Evolutionary conservation across 2,113 vertebrate species (phyloP), one percentile per base, ranked within the genome.

Genomic region (Ptilorrhoa leucosticta): DNA sequence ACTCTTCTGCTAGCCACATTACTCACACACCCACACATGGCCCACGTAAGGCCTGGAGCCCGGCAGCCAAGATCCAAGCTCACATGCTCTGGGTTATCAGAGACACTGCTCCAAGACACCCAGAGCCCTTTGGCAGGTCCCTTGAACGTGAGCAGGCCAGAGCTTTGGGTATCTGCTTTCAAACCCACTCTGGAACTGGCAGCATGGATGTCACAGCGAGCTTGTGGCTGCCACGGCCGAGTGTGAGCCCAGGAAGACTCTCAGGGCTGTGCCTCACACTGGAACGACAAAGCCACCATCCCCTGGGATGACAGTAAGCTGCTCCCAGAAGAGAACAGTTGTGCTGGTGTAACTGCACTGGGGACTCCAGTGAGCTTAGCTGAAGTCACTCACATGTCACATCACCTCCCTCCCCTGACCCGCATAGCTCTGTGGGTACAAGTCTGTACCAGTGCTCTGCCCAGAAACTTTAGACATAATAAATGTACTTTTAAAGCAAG

Each of bases 401-500:
- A 93, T 85, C 85, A 56, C n/a, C 26, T 30, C 82, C 68, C 61
- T 90, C 92, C 90, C 72, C 90, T 90, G 88, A 92, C 96, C 83
- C 8, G 0, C 90, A 95, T 80, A 90, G 83, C 88, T 90, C 76
- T 90, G 83, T 1, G 70, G 81, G 93, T 66, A 84, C 53, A 66
- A 95, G 40, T 89, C 83, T 87, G 89, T 51, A 76, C 60, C 77
- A 51, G 60, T 71, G 65, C 69, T 83, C 68, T 15, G 54, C 83
- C 93, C 94, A 95, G 92, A 88, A 81, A 87, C 23, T 57, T 93
- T 94, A 94, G 88, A 96, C 93, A 93, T 24, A 96, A 96, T 92
- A 96, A 95, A 94, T 83, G 47, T 81, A 92, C 93, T 96, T 97
- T 93, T 95, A 93, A 96, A 96, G 58, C 79, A 84, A 82, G 45